These are phyloP conservation scores for Chrysogorgia sp. DNA, from an alignment of 92 coral and sea anemone genomes.

Conservation along the genomic window DNA sequence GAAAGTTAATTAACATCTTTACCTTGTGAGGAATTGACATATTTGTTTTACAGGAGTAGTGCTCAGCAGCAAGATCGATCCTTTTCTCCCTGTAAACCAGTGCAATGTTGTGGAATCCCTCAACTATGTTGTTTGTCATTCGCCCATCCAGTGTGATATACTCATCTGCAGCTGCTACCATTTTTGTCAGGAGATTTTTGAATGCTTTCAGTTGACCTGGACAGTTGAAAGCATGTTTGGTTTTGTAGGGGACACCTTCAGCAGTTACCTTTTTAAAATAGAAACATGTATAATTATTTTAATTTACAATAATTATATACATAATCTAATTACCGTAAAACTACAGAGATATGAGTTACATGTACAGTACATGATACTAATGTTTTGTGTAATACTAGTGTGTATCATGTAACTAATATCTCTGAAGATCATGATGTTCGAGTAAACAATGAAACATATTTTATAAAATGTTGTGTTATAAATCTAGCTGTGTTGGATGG, in stretches of 20 bases:
- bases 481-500: too few species aligned
- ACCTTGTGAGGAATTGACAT: slow-evolving; percentile 59
- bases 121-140: slow-evolving; percentile 37
- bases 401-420: too few species aligned
- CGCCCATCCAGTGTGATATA: slow-evolving; percentile 41
- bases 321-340: neutral
- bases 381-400: too few species aligned
- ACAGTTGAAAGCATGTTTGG: slow-evolving; percentile 57
- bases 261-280: slow-evolving; percentile 14
- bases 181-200: slow-evolving; percentile 44
- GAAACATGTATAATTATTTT: slow-evolving; percentile 10
- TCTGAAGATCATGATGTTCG: too few species aligned
- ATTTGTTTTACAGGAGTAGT: slow-evolving; percentile 51
- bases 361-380: too few species aligned
- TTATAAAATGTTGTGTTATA: too few species aligned
- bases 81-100: slow-evolving; percentile 59
- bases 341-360: too few species aligned
- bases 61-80: slow-evolving; percentile 40
- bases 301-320: neutral
- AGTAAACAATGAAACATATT: too few species aligned
- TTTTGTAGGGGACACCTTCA: slow-evolving; percentile 48
- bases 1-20: slow-evolving; percentile 4
- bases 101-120: slow-evolving; percentile 56
- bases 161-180: slow-evolving; percentile 58
- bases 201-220: slow-evolving; percentile 47